Evolutionary conservation across 2,888 invertebrate species (phyloP).

Genomic region (Amblyjoppa proteus): DNA sequence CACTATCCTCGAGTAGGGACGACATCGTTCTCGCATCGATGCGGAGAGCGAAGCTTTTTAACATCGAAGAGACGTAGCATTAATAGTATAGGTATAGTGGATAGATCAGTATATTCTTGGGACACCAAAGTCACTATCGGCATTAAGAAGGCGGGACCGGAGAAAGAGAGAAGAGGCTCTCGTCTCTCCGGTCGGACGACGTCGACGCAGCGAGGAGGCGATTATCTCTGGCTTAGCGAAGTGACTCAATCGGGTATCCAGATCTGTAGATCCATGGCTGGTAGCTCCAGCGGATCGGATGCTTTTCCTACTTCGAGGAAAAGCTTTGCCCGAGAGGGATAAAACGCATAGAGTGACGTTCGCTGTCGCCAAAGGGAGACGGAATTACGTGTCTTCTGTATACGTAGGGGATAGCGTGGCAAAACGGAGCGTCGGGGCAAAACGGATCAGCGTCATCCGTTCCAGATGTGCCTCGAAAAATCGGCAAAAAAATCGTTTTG

Average conservation of each 20-base stretch:
- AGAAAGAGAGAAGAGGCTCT: constrained; percentile 52
- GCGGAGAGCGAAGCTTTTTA: constrained; percentile 51
- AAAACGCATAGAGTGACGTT: constrained; percentile 31
- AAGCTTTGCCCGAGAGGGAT: constrained; percentile 40
- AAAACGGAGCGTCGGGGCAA: neutral
- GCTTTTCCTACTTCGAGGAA: constrained; percentile 22
- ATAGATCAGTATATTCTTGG: constrained; percentile 32
- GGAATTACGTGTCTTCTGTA: constrained; percentile 13
- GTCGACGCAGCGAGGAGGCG: constrained; percentile 56
- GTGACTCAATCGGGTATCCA: constrained; percentile 63
- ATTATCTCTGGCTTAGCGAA: constrained; percentile 68
- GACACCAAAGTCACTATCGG: constrained; percentile 58
- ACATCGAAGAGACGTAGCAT: constrained; percentile 39
- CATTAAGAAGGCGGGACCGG: constrained; percentile 45
- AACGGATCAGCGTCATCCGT: neutral
- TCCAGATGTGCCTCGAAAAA: neutral
- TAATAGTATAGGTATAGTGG: neutral
- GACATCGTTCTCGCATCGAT: constrained; percentile 54
- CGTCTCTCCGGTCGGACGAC: constrained; percentile 44
- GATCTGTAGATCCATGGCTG: constrained; percentile 44
- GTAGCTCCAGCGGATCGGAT: constrained; percentile 14
- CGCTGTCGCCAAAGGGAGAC: constrained; percentile 16
- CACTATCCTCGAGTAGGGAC: constrained; percentile 51
- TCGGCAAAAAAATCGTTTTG: neutral
- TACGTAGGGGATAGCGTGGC: neutral